Conservation (phyloP, 1,140 invertebrate genomes). For the Polyergus mexicanus region DNA sequence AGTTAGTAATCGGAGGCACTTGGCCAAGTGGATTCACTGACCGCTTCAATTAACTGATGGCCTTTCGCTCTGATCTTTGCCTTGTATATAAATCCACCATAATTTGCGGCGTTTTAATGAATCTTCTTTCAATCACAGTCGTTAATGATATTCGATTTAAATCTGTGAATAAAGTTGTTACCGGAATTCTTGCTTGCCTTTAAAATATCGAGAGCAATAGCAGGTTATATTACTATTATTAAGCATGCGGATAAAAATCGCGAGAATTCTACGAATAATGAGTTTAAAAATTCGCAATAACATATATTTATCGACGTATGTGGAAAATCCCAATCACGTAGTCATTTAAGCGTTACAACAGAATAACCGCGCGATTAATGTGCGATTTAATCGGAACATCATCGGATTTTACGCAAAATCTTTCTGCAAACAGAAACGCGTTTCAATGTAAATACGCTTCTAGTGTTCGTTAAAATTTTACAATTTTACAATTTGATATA, state of each 20-base stretch:
- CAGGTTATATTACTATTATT: background rate
- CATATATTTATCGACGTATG: background rate
- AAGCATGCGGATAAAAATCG: background rate
- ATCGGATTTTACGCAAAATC: background rate
- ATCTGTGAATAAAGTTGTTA: background rate
- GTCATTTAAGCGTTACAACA: background rate
- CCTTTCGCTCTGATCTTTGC: background rate
- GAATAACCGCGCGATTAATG: background rate
- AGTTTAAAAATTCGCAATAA: background rate
- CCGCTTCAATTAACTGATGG: conserved; percentile 57
- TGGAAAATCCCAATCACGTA: background rate
- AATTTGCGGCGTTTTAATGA: conserved; percentile 29
- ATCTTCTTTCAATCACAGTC: conserved; percentile 23
- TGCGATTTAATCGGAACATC: conserved; percentile 5
- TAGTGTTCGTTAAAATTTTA: background rate
- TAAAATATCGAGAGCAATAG: background rate
- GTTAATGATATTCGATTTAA: conserved; percentile 13
- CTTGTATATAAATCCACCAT: conserved; percentile 35
- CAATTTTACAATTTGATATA: background rate
- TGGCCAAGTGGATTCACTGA: conserved; percentile 49
- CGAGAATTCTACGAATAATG: background rate
- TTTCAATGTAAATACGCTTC: background rate
- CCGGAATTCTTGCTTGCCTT: background rate
- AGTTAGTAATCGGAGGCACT: conserved; percentile 35
- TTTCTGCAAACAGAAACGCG: background rate